Conservation (phyloP, 2,797 vertebrate genomes). For the Pterois miles region DNA sequence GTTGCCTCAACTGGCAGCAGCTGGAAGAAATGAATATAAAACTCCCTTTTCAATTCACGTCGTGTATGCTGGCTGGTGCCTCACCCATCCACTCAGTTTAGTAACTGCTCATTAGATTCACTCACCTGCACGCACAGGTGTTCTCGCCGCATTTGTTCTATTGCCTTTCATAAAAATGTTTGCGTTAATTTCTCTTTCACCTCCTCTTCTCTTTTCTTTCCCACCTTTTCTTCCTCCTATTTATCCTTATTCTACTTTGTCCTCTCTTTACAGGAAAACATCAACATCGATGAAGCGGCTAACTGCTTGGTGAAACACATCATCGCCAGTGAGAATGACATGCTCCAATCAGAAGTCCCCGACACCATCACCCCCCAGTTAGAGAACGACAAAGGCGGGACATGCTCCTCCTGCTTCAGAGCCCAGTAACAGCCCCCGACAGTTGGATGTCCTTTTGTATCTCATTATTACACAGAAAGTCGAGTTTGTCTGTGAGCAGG, state of each 20-base stretch:
- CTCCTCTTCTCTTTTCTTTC: not conserved
- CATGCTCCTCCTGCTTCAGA: conserved; percentile 92
- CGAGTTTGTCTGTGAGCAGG: conserved; percentile 40
- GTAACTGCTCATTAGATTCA: conserved; percentile 7
- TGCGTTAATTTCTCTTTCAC: not conserved
- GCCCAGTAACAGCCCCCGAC: conserved; percentile 80
- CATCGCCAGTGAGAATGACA: conserved; percentile 93
- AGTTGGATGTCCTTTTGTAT: conserved; percentile 42
- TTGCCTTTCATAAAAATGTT: not conserved
- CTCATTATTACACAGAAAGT: conserved; percentile 40
- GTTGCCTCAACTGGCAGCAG: not conserved
- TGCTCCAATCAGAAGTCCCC: conserved; percentile 87
- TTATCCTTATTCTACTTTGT: not conserved
- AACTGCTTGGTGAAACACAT: conserved; percentile 97
- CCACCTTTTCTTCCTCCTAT: not conserved
- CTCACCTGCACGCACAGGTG: conserved; percentile 9
- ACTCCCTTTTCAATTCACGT: not conserved
- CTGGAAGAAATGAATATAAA: not conserved
- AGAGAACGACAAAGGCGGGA: conserved; percentile 85
- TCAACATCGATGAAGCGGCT: conserved; percentile 98
- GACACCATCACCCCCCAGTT: conserved; percentile 92
- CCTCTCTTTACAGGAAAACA: conserved; percentile 87
- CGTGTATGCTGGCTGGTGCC: not conserved
- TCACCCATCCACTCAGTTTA: conserved; percentile 12
- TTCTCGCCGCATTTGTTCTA: not conserved